Evolutionary conservation across 2,888 invertebrate species (phyloP), one percentile per base, ranked within the genome.

Genomic region (Polymixis lichenea): DNA sequence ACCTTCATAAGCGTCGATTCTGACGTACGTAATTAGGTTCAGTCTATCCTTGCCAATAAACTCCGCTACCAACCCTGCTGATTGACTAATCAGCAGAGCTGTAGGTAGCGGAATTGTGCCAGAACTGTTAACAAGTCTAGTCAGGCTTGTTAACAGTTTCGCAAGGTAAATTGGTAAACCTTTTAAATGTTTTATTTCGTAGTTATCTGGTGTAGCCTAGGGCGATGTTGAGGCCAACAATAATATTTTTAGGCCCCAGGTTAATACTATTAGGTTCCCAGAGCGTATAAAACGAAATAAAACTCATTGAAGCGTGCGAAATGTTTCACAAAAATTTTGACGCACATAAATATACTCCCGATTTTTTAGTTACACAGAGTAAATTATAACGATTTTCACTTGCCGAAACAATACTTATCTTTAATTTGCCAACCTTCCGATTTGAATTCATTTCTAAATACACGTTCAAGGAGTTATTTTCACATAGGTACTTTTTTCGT

Each of bases 251-350:
- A 60, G 15, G 15, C 65, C 8, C 3, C n/a, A 66, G 13, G 43
- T 76, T 76, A 75, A 58, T 15, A 32, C n/a, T 51, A n/a, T 76
- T 58, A 28, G 11, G 25, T 38, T 17, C 9, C 17, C 64, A n/a
- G 56, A 56, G 56, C 49, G n/a, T 38, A 58, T 51, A 32, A 55
- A 49, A n/a, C 19, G 11, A 8, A n/a, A 19, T 66, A 58, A 51
- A 75, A 58, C 8, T 2, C 17, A 51, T 43, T 58, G 49, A 38
- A 3, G 38, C 43, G 43, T 56, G 6, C 13, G 15, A 15, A 56
- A 56, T 22, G 13, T 38, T 17, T 11, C 15, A 25, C 32, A 32
- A 38, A 25, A n/a, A 3, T 6, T 38, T 2, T 15, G 25, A 28
- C 0, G 4, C 1, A 2, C n/a, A n/a, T n/a, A 13, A n/a, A 55